Base-by-base conservation (phyloP, 2,113 vertebrate species). In the Stigmatopora nigra region DNA sequence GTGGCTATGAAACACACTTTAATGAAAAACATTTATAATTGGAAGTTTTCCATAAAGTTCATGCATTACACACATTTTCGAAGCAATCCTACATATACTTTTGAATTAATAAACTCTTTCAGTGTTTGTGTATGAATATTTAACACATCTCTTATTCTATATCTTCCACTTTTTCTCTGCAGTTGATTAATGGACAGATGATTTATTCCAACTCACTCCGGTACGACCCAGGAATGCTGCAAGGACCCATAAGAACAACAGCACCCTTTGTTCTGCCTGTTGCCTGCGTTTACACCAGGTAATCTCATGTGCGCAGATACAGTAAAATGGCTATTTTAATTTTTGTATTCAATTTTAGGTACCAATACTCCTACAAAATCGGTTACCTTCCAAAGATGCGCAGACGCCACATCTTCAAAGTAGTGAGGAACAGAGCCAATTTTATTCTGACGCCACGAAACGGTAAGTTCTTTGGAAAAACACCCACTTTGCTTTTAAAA, bases 251-350 rank as follows among this genome's bases (percentile, higher is more conserved):
- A 67, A 82, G 83, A 1, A 57, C 82, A 48, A 17, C 70, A 0
- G 65, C 41, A 3, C 71, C 87, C n/a, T 87, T 89, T 68, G 62
- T 1, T 0, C 15, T 87, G 10, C 71, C 76, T 5, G 70, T 90
- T 5, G 41, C 71, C 3, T 90, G 90, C 73, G 79, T 73, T 59
- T 91, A 83, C 52, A 88, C 88, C 80, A 82, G 86, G 90, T 89
- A 68, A 77, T 5, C 53, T 11, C 7, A 49, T 4, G 5, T 9
- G 44, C 46, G 0, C 16, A 22, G 1, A 64, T 14, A n/a, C 35
- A 4, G 45, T 4, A 53, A 3, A 0, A 1, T 25, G 57, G 15
- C 3, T 8, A 5, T 36, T 35, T 8, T 57, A 19, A 38, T 52
- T 7, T 3, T 69, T 71, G 7, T n/a, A 36, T 45, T 17, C 55